Evolutionary conservation across 2,888 invertebrate species (phyloP), one percentile per base, ranked within the genome.

Genomic region (Boloria selene): DNA sequence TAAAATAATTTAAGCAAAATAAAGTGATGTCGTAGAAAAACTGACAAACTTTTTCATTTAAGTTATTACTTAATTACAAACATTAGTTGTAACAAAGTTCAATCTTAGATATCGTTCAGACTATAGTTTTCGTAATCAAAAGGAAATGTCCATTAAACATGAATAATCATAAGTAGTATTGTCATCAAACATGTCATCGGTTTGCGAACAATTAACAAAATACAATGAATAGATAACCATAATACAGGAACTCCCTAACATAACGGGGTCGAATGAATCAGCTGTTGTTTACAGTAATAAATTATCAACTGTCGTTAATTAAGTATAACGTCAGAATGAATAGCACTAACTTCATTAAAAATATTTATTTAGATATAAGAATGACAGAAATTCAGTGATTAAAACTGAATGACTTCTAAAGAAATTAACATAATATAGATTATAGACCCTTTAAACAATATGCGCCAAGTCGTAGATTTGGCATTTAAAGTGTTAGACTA

Each of bases 191-290:
- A 64, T 61, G 64, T 69, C 60, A 65, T 65, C 68, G 63, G 51
- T 60, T 59, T 64, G 63, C 67, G 66, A 75, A 73, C 67, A 74
- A 68, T 70, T 67, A 74, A 69, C 67, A 67, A 68, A 74, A 71
- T 72, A 69, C 70, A 74, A 76, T 73, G 74, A 74, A 72, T 72
- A 70, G 68, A 61, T 61, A 51, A 62, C 65, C 68, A 72, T 67
- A 63, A 70, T 63, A 71, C 73, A 74, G 76, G 74, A 73, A 70
- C 73, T 73, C 74, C 70, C 74, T 70, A 68, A 60, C 70, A 47
- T 68, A 76, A 79, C 68, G 73, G 73, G 80, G 80, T 80, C 83
- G 79, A 61, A 69, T 86, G 85, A 86, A 59, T 86, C 83, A 85
- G 70, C 63, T 68, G 75, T 73, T 81, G 79, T 83, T 80, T 79